Base-by-base conservation (phyloP, 2,888 invertebrate genomes). In the Oxycera nigricornis region DNA sequence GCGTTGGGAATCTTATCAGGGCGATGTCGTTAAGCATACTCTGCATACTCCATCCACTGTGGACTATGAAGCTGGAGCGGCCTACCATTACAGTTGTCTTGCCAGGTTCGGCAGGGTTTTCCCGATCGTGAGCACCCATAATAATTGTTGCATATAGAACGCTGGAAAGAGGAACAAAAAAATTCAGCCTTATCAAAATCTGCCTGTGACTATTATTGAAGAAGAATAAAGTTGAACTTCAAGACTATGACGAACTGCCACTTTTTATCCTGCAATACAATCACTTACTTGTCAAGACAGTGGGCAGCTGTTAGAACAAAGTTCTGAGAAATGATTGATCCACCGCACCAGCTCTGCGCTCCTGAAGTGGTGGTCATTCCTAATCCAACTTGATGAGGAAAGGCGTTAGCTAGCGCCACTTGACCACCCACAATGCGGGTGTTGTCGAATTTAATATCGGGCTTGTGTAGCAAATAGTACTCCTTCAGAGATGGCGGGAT, bases 361-460 rank as follows among this genome's bases (percentile, higher is more conserved):
- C 41, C 59, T 2, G 11, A 3, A 28, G 2, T 24, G 6, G 50
- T 14, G 14, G 22, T 52, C 2, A 73, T 7, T 0, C n/a, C 31
- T 7, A 73, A n/a, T 6, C 73, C 73, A 24, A 62, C 62, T 55
- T 73, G 73, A 65, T 73, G 62, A 9, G 73, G 73, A 55, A 30
- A 65, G 2, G 50, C 35, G 26, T 65, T 62, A 11, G 65, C 52
- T 9, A 20, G 22, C 1, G 73, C 73, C 24, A 62, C 26, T 65
- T 73, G 62, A 6, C 73, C 73, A 24, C 73, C 73, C 14, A 73
- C 73, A 52, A 73, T 73, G 17, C 73, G 73, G 14, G 20, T 46
- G 2, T 1, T 7, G 24, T 57, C 17, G 3, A 24, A 24, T 1
- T 31, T 20, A 1, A 22, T 22, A 11, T 55, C 50, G 2, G 57